A percentile compares a stretch with the other conserved stretches of the same genome.
phyloP scores from a whole-genome alignment of 2,888 invertebrate species.

The Hymenopus coronatus region DNA sequence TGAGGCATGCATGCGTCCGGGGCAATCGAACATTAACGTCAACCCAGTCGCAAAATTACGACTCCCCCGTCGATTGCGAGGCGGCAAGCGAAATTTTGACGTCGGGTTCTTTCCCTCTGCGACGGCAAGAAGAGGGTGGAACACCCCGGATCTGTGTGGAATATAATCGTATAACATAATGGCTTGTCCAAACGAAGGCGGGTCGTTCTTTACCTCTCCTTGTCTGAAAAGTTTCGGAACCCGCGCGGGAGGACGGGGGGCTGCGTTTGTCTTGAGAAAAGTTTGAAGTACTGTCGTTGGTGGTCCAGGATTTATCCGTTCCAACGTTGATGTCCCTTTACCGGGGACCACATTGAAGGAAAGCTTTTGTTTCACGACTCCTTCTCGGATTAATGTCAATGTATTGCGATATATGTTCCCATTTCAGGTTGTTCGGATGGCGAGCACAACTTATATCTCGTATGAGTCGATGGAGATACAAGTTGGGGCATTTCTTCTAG shows the following conservation, averaged over 20 bases:
- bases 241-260: no score
- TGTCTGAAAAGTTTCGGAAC: neutral
- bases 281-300: neutral
- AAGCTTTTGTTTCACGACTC: neutral
- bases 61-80: conserved; percentile 33
- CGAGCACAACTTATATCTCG: no score
- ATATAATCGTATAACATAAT: conserved; percentile 10
- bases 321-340: neutral
- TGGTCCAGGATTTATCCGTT: neutral
- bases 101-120: conserved; percentile 5
- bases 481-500: no score
- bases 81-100: conserved; percentile 29
- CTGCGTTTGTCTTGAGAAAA: neutral
- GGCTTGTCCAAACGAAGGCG: conserved; percentile 8
- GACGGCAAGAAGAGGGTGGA: neutral
- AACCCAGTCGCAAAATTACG: conserved; percentile 29
- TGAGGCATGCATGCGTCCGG: conserved; percentile 28
- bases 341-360: neutral
- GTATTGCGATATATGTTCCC: neutral
- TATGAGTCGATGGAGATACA: no score
- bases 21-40: conserved; percentile 34
- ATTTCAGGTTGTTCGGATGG: no score
- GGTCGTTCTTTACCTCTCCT: neutral
- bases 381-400: neutral
- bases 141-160: neutral